Evolutionary conservation across 2,888 invertebrate species (phyloP), one percentile per base, ranked within the genome.

Genomic region (Phorcus lineatus): DNA sequence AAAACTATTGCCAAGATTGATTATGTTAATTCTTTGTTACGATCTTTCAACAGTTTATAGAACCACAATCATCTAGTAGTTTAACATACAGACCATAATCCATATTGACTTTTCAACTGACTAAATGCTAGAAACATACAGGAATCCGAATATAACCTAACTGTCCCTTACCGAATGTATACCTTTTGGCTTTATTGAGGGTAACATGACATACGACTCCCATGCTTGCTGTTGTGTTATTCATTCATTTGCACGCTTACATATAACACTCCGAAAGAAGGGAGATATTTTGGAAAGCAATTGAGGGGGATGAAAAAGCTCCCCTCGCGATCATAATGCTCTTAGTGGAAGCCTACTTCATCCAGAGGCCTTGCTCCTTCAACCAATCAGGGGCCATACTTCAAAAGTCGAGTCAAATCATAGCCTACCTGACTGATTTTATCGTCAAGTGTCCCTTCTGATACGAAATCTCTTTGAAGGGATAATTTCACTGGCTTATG

Each of bases 401-500:
- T 62, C 62, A 62, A 62, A 62, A 62, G 62, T 62, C 62, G 62
- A 24, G n/a, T 62, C 62, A 62, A 62, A 17, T 62, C 28, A 28
- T 28, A 28, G 28, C 28, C 62, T 62, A 62, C 62, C 62, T 62
- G 62, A 28, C 24, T 28, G 62, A 28, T 62, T 28, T 22, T 16
- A 28, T 16, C 28, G 28, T 62, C 62, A 24, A 24, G 28, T 16
- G 28, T 62, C 62, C 62, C 24, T 28, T 11, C 24, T 62, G 62
- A 24, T 62, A 62, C 13, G 28, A 62, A 62, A 62, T 24, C 62
- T 22, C 62, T 62, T 62, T 62, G 62, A 62, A 28, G 62, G 62
- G 62, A 62, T 62, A 62, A 62, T 62, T 62, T 62, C 28, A 62
- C 62, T 62, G 62, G 28, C 62, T 62, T 62, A 62, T 62, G 62